Conservation (phyloP, 1,140 invertebrate genomes). For the Temnothorax longispinosus region DNA sequence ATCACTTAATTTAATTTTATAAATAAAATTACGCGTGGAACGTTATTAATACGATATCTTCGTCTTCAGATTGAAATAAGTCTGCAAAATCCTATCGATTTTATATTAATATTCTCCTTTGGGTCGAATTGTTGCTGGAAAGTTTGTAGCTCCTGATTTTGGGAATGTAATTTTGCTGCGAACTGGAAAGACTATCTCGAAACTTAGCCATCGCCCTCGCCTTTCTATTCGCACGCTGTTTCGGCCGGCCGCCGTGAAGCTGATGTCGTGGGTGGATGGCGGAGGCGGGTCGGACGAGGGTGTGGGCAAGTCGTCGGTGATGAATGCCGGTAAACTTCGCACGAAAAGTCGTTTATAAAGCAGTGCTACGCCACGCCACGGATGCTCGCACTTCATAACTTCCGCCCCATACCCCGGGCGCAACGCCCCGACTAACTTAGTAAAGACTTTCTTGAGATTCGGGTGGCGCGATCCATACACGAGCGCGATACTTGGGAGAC, state of each 20-base stretch:
- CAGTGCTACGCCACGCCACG: slow-evolving; percentile 79
- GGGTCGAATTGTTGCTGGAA: slow-evolving; percentile 35
- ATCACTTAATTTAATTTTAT: not conserved
- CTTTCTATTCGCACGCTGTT: slow-evolving; percentile 66
- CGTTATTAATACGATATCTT: not conserved
- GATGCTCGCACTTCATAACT: slow-evolving; percentile 82
- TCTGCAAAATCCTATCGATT: not conserved
- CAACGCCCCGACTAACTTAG: slow-evolving; percentile 70
- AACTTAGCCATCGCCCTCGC: slow-evolving; percentile 63
- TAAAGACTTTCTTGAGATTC: slow-evolving; percentile 66
- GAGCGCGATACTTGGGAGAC: slow-evolving; percentile 49
- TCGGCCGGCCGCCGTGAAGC: slow-evolving; percentile 62
- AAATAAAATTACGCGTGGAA: not conserved
- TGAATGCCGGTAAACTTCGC: slow-evolving; percentile 82
- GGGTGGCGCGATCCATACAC: slow-evolving; percentile 54
- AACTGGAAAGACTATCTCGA: slow-evolving; percentile 36
- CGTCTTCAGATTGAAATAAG: not conserved
- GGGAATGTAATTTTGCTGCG: slow-evolving; percentile 41
- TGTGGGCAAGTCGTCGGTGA: slow-evolving; percentile 76
- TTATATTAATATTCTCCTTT: slow-evolving; percentile 28
- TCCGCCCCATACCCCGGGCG: slow-evolving; percentile 71
- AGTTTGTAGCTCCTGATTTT: slow-evolving; percentile 46
- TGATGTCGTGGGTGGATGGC: slow-evolving; percentile 70
- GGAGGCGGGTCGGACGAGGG: slow-evolving; percentile 50
- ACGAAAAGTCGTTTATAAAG: slow-evolving; percentile 84